Base-by-base conservation (phyloP, 2,113 vertebrate species). In the Morone chrysops region DNA sequence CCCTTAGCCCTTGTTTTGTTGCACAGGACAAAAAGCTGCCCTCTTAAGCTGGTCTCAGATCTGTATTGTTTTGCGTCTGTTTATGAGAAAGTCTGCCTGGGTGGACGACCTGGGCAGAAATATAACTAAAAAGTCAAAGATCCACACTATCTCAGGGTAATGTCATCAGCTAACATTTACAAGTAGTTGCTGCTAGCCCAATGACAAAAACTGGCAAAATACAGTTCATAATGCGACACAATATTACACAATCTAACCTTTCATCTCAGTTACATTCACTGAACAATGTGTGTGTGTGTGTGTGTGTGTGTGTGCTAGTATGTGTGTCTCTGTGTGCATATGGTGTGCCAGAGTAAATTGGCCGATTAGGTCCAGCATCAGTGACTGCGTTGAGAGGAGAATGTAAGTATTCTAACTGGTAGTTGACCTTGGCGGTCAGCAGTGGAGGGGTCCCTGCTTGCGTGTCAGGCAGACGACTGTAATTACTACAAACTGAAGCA, bases 361-460 rank as follows among this genome's bases (percentile, higher is more conserved):
- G 96, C 94, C 96, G 96, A 98, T 98, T 98, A 98, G 96, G 95
- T 96, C 96, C 96, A 94, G 94, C 95, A 96, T 96, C 96, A 87
- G 87, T 94, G 96, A 96, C 96, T 96, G 96, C 95, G 95, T 94
- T 91, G 95, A 96, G 96, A 96, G 95, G 94, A 96, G 97, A 97
- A 96, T 95, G 96, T 70, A 96, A 96, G 96, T 95, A 92, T 96
- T 90, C 94, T 97, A 97, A 97, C 96, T 97, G 96, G 96, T 96
- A 96, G 97, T 98, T 98, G 97, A 98, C 97, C 98, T 97, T 96
- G 94, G 96, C 73, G 74, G 97, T 97, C 97, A 96, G 96, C 95
- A 93, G 96, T 94, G 92, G 87, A 84, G 75, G 84, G 89, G 89
- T 89, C 89, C 75, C 71, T 48, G 94, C 95, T 96, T 96, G 97